Evolutionary conservation across 2,888 invertebrate species (phyloP), one percentile per base, ranked within the genome.

Genomic region (Lutraria lutraria): DNA sequence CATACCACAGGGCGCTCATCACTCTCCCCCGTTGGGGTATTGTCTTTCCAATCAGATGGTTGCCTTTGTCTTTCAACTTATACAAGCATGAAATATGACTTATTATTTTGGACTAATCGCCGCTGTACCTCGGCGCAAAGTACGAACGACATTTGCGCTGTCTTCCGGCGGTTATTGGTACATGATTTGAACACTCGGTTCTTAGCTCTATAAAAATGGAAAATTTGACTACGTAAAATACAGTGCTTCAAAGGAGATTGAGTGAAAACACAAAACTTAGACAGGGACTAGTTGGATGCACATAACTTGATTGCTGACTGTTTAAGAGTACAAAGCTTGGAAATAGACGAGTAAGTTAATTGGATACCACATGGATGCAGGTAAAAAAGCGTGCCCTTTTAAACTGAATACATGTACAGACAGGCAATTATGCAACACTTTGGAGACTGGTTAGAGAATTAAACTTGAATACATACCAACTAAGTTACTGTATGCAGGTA

Each of bases 131-230:
- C 2, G 68, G 85, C 81, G 88, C 89, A 91, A 88, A 89, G 88
- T 81, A n/a, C 31, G 19, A 60, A 13, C 54, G 2, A 31, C 43
- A 29, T 72, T 88, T 91, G 90, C 89, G 91, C 88, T 89, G 89
- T 91, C 86, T 86, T 91, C 89, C 89, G 89, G 89, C 88, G 88
- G 89, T 88, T 63, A 88, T 85, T 72, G 56, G 79, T 85, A 80
- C 85, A 80, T 80, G n/a, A 80, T 85, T 60, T 3, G 19, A 21
- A 21, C 84, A 54, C n/a, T 43, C 43, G 8, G 43, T 43, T 25
- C 25, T 76, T 72, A 10, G 6, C 8, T 19, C 8, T 63, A 4
- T 8, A 56, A 56, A 19, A 16, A 56, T 19, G 21, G 63, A 63
- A 19, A 63, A n/a, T 8, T 63, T 6, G 25, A 25, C 25, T 25